Percentiles rank a stretch among this genome's conserved stretches.
Evolutionary conservation across 2,888 invertebrate genomes (phyloP).

Genomic region (Fragum sueziense): DNA sequence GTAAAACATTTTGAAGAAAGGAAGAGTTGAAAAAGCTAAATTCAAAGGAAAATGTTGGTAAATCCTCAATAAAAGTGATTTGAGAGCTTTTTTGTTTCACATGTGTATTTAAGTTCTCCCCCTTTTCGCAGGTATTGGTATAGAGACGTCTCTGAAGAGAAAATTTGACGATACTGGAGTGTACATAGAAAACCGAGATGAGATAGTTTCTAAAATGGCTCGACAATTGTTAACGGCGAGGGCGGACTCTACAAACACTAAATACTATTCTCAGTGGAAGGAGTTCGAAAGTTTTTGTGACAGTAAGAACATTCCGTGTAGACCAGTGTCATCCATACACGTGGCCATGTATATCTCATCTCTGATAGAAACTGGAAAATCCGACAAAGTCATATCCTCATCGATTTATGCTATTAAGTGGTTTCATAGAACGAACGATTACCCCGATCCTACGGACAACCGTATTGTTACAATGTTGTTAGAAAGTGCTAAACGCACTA

Average conservation of each 20-base stretch:
- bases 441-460: constrained; percentile 28
- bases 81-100: too few species aligned
- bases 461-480: constrained; percentile 11
- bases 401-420: constrained; percentile 29
- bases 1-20: too few species aligned
- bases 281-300: neutral
- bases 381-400: neutral
- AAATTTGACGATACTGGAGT: neutral
- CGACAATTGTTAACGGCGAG: neutral
- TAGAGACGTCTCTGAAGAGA: neutral
- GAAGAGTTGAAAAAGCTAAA: too few species aligned
- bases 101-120: too few species aligned
- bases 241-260: neutral
- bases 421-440: constrained; percentile 31
- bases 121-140: constrained; percentile 17
- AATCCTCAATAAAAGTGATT: too few species aligned
- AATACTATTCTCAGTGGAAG: neutral
- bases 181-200: neutral
- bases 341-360: constrained; percentile 12
- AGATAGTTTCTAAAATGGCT: neutral
- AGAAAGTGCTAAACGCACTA: constrained; percentile 24
- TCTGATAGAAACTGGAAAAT: neutral
- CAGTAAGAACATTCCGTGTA: neutral
- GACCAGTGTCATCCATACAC: constrained; percentile 3
- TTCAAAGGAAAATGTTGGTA: too few species aligned